These are phyloP conservation scores for Hyperoodon ampullatus DNA, from an alignment of 2,113 vertebrate species.

Conservation along the genomic window DNA sequence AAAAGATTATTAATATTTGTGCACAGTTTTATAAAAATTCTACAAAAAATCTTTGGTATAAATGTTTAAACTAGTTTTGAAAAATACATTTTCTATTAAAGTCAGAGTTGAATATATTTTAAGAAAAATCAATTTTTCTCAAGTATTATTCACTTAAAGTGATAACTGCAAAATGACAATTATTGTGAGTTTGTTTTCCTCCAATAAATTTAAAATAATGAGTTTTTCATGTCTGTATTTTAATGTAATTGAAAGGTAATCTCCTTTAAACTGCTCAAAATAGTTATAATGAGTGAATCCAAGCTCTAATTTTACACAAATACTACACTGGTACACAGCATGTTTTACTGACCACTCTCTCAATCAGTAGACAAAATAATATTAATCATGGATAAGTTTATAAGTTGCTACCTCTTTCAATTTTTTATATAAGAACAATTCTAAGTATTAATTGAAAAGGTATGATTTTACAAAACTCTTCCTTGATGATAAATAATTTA, in stretches of 20 bases:
- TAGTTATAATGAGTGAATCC: conserved; percentile 31
- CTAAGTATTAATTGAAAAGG: neutral
- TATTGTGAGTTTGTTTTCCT: neutral
- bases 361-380: neutral
- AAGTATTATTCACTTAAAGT: neutral
- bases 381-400: conserved; percentile 56
- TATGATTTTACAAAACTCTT: neutral
- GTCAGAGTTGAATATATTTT: neutral
- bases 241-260: neutral
- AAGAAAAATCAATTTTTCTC: neutral
- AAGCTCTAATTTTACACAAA: conserved; percentile 76
- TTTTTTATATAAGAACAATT: conserved; percentile 7
- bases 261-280: conserved; percentile 34
- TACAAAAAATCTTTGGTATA: neutral
- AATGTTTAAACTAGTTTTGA: neutral
- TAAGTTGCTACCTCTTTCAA: neutral
- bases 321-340: conserved; percentile 23
- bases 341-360: neutral
- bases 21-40: neutral
- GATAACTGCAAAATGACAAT: neutral
- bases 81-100: neutral
- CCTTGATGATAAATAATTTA: neutral
- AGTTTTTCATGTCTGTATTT: neutral
- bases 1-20: neutral
- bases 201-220: neutral